Evolutionary conservation across 2,113 vertebrate species (phyloP), one percentile per base, ranked within the genome.

Genomic region (Pseudopodoces humilis): DNA sequence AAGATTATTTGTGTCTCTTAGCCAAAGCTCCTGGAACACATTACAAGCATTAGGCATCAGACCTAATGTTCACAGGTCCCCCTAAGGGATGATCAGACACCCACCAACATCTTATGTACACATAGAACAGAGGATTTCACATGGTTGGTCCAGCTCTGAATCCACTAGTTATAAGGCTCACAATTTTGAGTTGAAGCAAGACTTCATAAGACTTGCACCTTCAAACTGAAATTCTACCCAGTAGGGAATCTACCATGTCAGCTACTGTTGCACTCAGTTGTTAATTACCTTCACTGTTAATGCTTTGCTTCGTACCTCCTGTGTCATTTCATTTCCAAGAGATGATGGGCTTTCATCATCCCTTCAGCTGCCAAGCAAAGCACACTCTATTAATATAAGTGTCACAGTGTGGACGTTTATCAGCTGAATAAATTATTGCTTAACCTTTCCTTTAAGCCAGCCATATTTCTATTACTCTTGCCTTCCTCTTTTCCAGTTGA

Each of bases 401-500:
- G 68, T 81, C 92, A 93, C 44, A 92, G 52, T 35, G 64, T 64
- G 76, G 79, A 88, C 83, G 82, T 47, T 86, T 94, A 79, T 90
- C 76, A 71, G 41, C 41, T 64, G 49, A 95, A 94, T 86, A 86
- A 83, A 70, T 93, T 88, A 94, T 49, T 85, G 46, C 56, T 86
- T 92, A 93, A 86, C 41, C 20, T 90, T 80, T 60, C 76, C 33
- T 72, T 70, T 62, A 71, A 91, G 56, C 11, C 46, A 60, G 49
- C 7, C 4, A 2, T 72, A 50, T 76, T 91, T 93, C 83, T 64
- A 68, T 76, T 28, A n/a, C 39, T 71, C 64, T 37, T 67, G 18
- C 43, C 53, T 69, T 72, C 49, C 74, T 76, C 6, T 46, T 86
- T 94, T 80, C 47, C 56, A 83, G 1, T 2, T n/a, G 59, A 92